phyloP scores from a whole-genome alignment of 2,113 vertebrate genomes.

The Hippopotamus amphibius region DNA sequence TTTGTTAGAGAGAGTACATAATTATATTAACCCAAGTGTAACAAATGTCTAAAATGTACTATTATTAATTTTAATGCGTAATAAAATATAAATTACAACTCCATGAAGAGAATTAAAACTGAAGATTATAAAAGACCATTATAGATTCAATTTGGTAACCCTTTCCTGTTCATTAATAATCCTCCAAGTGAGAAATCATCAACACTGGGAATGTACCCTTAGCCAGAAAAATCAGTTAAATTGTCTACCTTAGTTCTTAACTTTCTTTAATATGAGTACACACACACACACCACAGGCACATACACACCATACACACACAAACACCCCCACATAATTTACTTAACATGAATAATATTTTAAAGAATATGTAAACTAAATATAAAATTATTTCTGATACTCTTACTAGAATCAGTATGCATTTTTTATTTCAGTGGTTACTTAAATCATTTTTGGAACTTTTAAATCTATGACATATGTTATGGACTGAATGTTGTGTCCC shows the following conservation, averaged over 20 bases:
- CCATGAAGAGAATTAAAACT: constrained; percentile 63
- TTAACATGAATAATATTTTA: background rate
- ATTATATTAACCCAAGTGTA: constrained; percentile 72
- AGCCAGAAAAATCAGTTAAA: constrained; percentile 41
- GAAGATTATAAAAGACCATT: constrained; percentile 69
- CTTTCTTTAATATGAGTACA: background rate
- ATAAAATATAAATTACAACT: constrained; percentile 75
- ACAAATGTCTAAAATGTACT: constrained; percentile 68
- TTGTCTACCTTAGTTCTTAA: background rate
- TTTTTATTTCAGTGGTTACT: background rate
- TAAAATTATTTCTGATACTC: background rate
- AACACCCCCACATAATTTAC: background rate
- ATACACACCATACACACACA: background rate
- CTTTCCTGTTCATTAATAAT: constrained; percentile 71
- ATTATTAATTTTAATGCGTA: constrained; percentile 74
- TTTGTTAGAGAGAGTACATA: constrained; percentile 61
- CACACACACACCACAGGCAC: background rate
- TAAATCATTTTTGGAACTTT: background rate
- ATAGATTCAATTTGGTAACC: constrained; percentile 63
- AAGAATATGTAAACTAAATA: background rate
- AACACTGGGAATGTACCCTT: background rate
- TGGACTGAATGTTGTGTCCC: background rate
- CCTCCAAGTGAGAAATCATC: constrained; percentile 37
- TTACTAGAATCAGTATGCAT: background rate
- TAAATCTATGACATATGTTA: background rate